Evolutionary conservation across 2,888 invertebrate species (phyloP), one percentile per base, ranked within the genome.

Genomic region (Eumacrocentrus americanus): DNA sequence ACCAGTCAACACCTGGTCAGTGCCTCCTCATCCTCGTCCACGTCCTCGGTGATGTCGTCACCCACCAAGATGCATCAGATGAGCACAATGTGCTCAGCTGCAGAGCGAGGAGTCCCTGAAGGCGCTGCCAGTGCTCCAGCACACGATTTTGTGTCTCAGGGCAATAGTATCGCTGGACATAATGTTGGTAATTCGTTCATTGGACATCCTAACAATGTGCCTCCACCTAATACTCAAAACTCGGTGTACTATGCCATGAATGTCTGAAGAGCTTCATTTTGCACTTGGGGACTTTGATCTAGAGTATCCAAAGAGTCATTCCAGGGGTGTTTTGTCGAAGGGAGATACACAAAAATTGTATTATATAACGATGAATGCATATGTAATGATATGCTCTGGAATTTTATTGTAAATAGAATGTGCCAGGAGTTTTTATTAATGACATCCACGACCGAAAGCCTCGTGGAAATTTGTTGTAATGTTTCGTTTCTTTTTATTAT

Each of bases 221-320:
- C 70, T 69, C 75, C 65, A 11, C 70, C 61, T 25, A 60, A 82
- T 82, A 78, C 80, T 58, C 76, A 81, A 70, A 77, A 79, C 72
- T 72, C 81, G 65, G 71, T 92, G 34, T 92, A 91, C 78, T 92
- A 92, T 76, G 91, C 92, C 44, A 92, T 92, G 92, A 92, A 92
- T 76, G 92, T 92, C 82, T 92, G 90, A 91, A 63, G 22, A 7
- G n/a, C 18, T 20, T 35, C 18, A 20, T 29, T 29, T 29, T 29
- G 4, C 9, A 6, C 9, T 29, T 29, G 29, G n/a, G n/a, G n/a
- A n/a, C n/a, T n/a, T n/a, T n/a, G n/a, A n/a, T n/a, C n/a, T n/a
- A n/a, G n/a, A n/a, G n/a, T 42, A 20, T 46, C 25, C 46, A 46
- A 46, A 46, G 46, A 46, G 12, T 22, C 7, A 7, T 46, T 46